Base-by-base conservation (phyloP, 2,888 invertebrate species). In the Catocala fraxini region DNA sequence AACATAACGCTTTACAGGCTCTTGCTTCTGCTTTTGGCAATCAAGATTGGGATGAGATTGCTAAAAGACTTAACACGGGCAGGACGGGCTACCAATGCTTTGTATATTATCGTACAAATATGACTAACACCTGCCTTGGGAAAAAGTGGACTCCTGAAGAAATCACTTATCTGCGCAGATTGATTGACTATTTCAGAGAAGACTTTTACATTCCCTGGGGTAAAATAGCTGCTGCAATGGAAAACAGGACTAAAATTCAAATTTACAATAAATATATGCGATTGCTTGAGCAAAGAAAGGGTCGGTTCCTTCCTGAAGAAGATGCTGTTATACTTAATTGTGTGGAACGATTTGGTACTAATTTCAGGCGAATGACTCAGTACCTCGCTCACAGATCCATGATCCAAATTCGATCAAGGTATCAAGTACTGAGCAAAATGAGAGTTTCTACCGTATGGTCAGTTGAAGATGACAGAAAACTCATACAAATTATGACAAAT, bases 181-280 rank as follows among this genome's bases (percentile, higher is more conserved):
- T 96, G 1, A 95, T 98, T 0, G 94, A 96, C n/a, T 90, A 89
- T 65, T 95, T 95, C 68, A 95, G 92, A 68, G 92, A 96, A 59
- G 97, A 96, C 13, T 91, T 95, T 63, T 95, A 95, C 51, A 96
- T 97, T 68, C 96, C 97, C 0, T 98, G 98, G 98, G 94, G 95
- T 4, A 95, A 95, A 81, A 95, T 97, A 6, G 93, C 95, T 0
- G 92, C 94, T 33, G 94, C 95, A 54, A 95, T 97, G 87, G 94
- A 95, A 9, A 94, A 95, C 63, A 94, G 96, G 68, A 95, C 95
- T 0, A 96, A 96, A 81, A 90, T 93, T 4, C 97, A 97, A 83
- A 87, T 97, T 10, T 96, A 97, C 74, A 95, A 95, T 60, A 95
- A 95, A 67, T 95, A 94, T 75, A 73, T 81, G 41, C 79, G 92